phyloP scores from a whole-genome alignment of 2,888 invertebrate species.

The Archaeoteleia sp. region DNA sequence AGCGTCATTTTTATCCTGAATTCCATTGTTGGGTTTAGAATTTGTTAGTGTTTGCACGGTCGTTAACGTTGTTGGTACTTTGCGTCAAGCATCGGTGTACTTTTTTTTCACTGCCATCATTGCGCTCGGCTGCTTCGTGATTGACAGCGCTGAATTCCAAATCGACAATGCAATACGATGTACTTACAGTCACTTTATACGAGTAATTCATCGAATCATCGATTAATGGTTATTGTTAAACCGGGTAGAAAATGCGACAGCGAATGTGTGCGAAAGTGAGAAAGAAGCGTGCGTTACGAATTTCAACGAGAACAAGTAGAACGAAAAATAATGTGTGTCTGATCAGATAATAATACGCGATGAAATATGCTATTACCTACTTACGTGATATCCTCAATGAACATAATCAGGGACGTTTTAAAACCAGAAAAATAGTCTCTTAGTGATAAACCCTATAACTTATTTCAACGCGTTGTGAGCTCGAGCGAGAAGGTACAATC shows the following conservation, averaged over 20 bases:
- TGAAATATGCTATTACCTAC: conserved; percentile 41
- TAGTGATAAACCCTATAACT: conserved; percentile 38
- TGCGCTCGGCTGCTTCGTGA: conserved; percentile 61
- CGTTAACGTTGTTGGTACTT: neutral
- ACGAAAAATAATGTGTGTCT: conserved; percentile 22
- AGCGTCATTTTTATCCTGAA: too few species aligned
- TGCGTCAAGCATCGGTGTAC: neutral
- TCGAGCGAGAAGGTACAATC: neutral
- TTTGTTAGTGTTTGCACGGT: neutral
- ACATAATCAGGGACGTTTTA: conserved; percentile 71
- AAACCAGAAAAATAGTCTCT: conserved; percentile 55
- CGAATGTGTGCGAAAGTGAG: conserved; percentile 37
- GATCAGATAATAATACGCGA: conserved; percentile 18
- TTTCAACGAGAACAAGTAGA: conserved; percentile 21
- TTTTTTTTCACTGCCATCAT: conserved; percentile 45
- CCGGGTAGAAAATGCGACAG: conserved; percentile 15
- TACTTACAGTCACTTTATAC: conserved; percentile 66
- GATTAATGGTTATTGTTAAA: conserved; percentile 58
- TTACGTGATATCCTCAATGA: conserved; percentile 71
- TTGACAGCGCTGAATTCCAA: conserved; percentile 69
- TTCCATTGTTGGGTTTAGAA: too few species aligned
- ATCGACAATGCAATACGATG: conserved; percentile 73
- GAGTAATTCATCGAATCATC: conserved; percentile 59
- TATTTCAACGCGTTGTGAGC: conserved; percentile 2
- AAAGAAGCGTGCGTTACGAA: conserved; percentile 26